A percentile compares a stretch with the other conserved stretches of the same genome.
These are phyloP conservation scores for Equus quagga DNA, from an alignment of 2,113 vertebrate genomes.

Conservation along the genomic window DNA sequence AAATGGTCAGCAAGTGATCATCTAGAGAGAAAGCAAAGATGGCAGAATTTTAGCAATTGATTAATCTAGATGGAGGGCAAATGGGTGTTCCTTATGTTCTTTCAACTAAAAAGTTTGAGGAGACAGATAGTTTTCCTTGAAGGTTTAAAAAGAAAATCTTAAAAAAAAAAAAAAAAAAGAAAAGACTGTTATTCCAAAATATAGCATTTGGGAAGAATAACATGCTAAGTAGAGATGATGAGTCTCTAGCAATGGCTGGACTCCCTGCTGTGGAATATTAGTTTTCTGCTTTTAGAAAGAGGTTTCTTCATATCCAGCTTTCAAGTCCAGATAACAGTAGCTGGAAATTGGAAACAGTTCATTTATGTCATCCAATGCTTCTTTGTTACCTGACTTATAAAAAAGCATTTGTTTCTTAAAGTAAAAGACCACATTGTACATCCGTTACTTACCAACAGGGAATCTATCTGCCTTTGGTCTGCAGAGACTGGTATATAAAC, in stretches of 20 bases:
- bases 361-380: slow-evolving; percentile 73
- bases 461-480: slow-evolving; percentile 62
- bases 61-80: neutral
- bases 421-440: slow-evolving; percentile 70
- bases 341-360: slow-evolving; percentile 71
- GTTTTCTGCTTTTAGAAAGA: slow-evolving; percentile 68
- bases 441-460: slow-evolving; percentile 66
- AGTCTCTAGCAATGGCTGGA: slow-evolving; percentile 22
- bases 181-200: slow-evolving; percentile 38
- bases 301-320: slow-evolving; percentile 53
- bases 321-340: slow-evolving; percentile 70
- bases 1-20: neutral
- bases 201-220: slow-evolving; percentile 46
- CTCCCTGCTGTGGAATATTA: slow-evolving; percentile 65
- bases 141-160: slow-evolving; percentile 12
- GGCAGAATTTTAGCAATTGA: neutral
- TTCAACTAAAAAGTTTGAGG: neutral
- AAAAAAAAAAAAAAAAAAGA: neutral
- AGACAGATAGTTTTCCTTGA: slow-evolving; percentile 21
- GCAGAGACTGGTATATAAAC: slow-evolving; percentile 42
- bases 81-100: neutral
- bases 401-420: slow-evolving; percentile 78
- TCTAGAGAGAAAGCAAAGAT: slow-evolving; percentile 8
- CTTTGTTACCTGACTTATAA: slow-evolving; percentile 77
- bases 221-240: slow-evolving; percentile 44